Evolutionary conservation across 2,113 vertebrate species (phyloP), one percentile per base, ranked within the genome.

Genomic region (Melanotaenia duboulayi): DNA sequence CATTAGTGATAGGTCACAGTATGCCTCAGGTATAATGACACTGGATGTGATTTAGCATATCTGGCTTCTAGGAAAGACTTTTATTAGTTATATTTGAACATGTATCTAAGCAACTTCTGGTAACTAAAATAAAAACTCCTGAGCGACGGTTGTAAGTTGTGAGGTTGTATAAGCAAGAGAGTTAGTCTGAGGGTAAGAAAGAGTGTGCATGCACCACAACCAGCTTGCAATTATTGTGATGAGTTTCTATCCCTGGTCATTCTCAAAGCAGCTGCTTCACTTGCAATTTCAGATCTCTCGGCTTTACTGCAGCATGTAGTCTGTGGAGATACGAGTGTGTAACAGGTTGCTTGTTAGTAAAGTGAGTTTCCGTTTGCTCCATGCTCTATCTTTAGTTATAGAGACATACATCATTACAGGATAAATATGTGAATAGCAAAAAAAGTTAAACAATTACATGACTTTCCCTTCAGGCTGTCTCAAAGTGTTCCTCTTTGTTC

Each of bases 241-340:
- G 54, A 22, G 20, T 80, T 65, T 66, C 58, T 16, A 19, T 42
- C 22, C 14, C 2, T 5, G 23, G 71, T 40, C 19, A 54, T 65
- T 60, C 19, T 56, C 74, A 73, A 62, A 73, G 62, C 69, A 73
- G 58, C 60, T 69, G 50, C 24, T 73, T 55, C 56, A 79, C 59
- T 40, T 76, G 50, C 81, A 77, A 79, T 89, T 88, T 83, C 23
- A 84, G 85, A 79, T 71, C 80, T 71, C 64, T 71, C 81, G 61
- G 32, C 61, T 79, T 77, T 63, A 71, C 46, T 44, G 71, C 63
- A 39, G 66, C 68, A 72, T 37, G 32, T 40, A 28, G 23, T 54
- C 63, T 74, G 48, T 58, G 44, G 44, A 39, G 35, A 52, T 14
- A 23, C 20, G 14, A 44, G 55, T 65, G 48, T 67, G 14, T 64